Evolutionary conservation across 2,113 vertebrate species (phyloP).

Genomic region (Tachysurus vachellii): DNA sequence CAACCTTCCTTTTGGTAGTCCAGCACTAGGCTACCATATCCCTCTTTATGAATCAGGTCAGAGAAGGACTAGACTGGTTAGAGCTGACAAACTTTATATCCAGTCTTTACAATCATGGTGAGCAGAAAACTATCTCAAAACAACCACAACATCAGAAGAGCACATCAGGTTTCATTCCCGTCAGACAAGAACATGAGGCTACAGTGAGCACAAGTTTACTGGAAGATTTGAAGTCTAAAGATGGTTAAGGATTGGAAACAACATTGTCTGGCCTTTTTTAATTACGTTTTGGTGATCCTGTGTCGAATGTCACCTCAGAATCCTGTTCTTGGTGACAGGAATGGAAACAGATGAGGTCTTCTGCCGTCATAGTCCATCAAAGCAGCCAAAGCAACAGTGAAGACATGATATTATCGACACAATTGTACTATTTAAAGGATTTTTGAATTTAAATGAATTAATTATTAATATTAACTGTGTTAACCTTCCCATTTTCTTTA

Average conservation of each 20-base stretch:
- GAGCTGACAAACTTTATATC: background rate
- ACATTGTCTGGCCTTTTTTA: background rate
- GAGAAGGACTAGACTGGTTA: background rate
- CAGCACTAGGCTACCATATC: too few species aligned
- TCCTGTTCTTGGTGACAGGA: background rate
- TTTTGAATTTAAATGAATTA: background rate
- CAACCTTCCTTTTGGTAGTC: too few species aligned
- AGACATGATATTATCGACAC: background rate
- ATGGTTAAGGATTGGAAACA: background rate
- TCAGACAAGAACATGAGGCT: background rate
- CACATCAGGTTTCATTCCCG: background rate
- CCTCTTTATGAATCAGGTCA: background rate
- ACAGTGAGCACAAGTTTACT: background rate
- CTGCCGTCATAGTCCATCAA: background rate
- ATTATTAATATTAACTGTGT: background rate
- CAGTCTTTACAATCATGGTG: background rate
- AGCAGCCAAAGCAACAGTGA: background rate
- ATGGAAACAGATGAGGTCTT: background rate
- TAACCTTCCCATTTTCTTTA: background rate
- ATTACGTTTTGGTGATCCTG: background rate
- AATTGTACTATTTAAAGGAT: background rate
- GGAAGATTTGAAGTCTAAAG: background rate
- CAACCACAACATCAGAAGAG: background rate
- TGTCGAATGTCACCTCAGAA: background rate
- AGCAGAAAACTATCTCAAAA: background rate